Percentiles rank a stretch among this genome's conserved stretches.
Conservation (phyloP, 1,140 invertebrate species). For the Muscidifurax raptorellus region DNA sequence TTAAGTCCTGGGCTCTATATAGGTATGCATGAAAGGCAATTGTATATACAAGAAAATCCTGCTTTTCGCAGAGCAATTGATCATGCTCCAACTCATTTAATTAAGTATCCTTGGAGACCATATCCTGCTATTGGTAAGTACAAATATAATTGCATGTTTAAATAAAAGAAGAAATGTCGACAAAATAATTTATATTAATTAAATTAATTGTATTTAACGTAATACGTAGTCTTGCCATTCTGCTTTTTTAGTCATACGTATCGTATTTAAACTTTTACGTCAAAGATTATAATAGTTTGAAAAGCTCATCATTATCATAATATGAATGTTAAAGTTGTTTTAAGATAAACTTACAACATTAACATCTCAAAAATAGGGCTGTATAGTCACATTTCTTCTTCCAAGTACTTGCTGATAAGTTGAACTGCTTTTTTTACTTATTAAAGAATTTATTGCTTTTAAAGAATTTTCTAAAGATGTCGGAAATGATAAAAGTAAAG, state of each 20-base stretch:
- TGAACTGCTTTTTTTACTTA: background rate
- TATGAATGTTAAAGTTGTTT: too few species aligned
- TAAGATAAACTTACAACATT: constrained; percentile 22
- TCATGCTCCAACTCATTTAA: constrained; percentile 58
- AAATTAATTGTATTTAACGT: background rate
- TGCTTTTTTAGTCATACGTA: background rate
- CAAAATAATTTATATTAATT: background rate
- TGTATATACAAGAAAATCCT: constrained; percentile 86
- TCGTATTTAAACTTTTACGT: too few species aligned
- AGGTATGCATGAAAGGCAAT: constrained; percentile 89
- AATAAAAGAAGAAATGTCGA: constrained; percentile 13
- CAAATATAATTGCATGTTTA: background rate
- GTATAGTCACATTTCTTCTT: constrained; percentile 3
- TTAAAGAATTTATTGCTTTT: constrained; percentile 47
- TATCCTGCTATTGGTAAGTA: constrained; percentile 75
- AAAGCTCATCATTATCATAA: too few species aligned
- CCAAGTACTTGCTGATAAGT: background rate
- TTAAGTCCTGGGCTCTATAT: constrained; percentile 85
- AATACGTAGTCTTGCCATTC: background rate
- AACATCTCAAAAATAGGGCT: constrained; percentile 44
- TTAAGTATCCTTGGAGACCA: constrained; percentile 84
- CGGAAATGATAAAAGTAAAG: constrained; percentile 53
- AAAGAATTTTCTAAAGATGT: constrained; percentile 42
- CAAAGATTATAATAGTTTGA: too few species aligned
- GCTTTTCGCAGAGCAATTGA: constrained; percentile 67